A percentile compares a stretch with the other conserved stretches of the same genome.
Evolutionary conservation across 2,113 vertebrate species (phyloP).

Genomic region (Cyprichromis sp.): DNA sequence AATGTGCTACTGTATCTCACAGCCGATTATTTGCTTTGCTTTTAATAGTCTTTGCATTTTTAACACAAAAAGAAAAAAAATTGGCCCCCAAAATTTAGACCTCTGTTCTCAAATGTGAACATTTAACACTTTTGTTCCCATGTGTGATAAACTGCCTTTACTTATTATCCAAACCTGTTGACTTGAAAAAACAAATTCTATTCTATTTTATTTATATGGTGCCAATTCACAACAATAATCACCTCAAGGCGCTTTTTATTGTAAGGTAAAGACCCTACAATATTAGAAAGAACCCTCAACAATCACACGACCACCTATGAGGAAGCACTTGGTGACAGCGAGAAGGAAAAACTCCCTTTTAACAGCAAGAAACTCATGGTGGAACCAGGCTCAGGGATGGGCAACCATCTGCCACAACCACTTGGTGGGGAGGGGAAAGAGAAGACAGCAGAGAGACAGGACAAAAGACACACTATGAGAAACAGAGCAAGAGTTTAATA

Average conservation of each 20-base stretch:
- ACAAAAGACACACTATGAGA: neutral
- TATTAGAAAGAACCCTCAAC: neutral
- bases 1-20: neutral
- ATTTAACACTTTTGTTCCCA: neutral
- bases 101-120: neutral
- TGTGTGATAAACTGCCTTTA: neutral
- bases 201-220: neutral
- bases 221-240: neutral
- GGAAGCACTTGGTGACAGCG: neutral
- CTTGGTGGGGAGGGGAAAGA: accelerated
- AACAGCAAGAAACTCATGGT: accelerated
- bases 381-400: neutral
- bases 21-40: neutral
- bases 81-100: neutral
- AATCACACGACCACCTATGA: accelerated
- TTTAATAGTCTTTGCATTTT: neutral
- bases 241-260: accelerated
- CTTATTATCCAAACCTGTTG: neutral
- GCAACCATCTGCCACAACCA: neutral
- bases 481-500: neutral
- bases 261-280: accelerated
- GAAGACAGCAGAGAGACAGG: neutral
- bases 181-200: neutral
- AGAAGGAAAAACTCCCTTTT: neutral
- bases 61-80: neutral